Evolutionary conservation across 2,113 vertebrate species (phyloP).

Genomic region (Triplophysa siluroides): DNA sequence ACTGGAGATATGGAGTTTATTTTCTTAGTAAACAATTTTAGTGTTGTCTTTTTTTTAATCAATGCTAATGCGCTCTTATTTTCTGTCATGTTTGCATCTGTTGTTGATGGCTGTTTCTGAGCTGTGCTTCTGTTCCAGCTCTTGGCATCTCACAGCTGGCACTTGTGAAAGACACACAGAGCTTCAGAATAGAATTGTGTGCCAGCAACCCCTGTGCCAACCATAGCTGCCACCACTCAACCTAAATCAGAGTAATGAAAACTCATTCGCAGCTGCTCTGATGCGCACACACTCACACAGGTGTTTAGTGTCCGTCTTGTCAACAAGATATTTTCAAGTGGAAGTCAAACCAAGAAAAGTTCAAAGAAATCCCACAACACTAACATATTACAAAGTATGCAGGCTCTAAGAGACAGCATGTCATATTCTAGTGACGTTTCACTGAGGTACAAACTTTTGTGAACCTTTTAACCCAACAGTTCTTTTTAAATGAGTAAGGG

Average conservation of each 20-base stretch:
- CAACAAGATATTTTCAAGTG: no score
- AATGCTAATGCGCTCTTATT: not conserved
- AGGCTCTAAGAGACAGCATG: no score
- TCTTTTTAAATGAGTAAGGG: no score
- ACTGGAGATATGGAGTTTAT: no score
- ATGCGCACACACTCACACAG: constrained; percentile 50
- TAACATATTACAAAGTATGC: no score
- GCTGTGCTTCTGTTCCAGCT: constrained; percentile 47
- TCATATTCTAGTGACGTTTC: not conserved
- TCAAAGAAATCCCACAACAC: no score
- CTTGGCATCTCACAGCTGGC: constrained; percentile 44
- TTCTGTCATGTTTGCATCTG: constrained; percentile 16
- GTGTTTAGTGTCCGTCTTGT: not conserved
- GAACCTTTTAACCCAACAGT: not conserved
- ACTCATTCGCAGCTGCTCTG: constrained; percentile 66
- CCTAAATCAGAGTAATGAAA: constrained; percentile 70
- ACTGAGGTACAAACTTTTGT: not conserved
- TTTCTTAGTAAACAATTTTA: not conserved
- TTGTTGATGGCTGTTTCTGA: constrained; percentile 41
- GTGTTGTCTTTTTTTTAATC: not conserved
- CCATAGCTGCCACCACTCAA: constrained; percentile 58
- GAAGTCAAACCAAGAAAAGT: no score
- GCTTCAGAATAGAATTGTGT: constrained; percentile 32
- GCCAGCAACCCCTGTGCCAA: constrained; percentile 48
- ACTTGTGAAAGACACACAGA: constrained; percentile 41